These are phyloP conservation scores for Amazonetta brasiliensis DNA, from an alignment of 2,797 vertebrate species.

Conservation along the genomic window DNA sequence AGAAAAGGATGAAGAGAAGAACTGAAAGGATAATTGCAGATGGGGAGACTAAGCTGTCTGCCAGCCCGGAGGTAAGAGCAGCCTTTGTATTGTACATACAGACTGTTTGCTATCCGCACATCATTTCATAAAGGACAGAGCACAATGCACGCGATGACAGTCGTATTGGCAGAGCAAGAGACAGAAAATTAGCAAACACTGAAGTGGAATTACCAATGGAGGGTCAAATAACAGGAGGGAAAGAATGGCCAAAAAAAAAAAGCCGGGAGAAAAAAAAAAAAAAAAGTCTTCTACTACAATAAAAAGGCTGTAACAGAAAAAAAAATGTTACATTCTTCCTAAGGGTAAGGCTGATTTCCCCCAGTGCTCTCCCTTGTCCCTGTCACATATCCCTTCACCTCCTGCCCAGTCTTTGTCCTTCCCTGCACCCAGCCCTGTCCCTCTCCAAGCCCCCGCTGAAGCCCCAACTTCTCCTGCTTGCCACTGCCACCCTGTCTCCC, in stretches of 20 bases:
- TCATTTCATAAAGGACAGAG: not conserved
- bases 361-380: not conserved
- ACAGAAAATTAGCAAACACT: slow-evolving; percentile 1
- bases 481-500: not conserved
- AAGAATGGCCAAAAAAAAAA: not conserved
- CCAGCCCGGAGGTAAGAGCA: slow-evolving; percentile 5
- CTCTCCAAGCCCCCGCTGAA: not conserved
- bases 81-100: not conserved
- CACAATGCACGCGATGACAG: not conserved
- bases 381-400: not conserved
- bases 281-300: not conserved
- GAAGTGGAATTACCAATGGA: not conserved
- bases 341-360: not conserved
- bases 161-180: not conserved
- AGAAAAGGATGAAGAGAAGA: not conserved
- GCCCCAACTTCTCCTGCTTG: not conserved
- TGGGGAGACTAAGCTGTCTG: not conserved
- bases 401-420: not conserved
- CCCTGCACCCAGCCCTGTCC: not conserved
- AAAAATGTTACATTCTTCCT: not conserved
- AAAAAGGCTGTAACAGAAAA: not conserved
- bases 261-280: not conserved
- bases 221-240: not conserved
- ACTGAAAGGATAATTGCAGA: not conserved
- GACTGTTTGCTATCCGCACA: not conserved